Evolutionary conservation across 2,113 vertebrate species (phyloP).

Genomic region (Eupsittula cactorum): DNA sequence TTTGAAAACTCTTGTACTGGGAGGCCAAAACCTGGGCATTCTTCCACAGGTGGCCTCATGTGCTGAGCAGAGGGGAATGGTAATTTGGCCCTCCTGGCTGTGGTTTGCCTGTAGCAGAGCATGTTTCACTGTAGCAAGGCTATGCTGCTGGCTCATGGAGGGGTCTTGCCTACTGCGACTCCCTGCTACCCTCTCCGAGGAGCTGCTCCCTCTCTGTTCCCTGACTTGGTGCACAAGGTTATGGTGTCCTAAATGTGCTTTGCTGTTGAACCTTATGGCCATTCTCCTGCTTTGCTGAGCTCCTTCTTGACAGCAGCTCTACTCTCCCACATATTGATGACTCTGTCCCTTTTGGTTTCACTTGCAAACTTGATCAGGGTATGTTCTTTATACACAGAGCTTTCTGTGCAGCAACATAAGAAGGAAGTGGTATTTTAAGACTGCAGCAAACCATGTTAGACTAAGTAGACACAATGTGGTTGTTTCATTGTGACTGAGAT

Average conservation of each 20-base stretch:
- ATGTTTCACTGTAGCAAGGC: background rate
- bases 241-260: background rate
- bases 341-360: background rate
- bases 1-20: background rate
- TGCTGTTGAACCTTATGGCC: background rate
- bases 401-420: background rate
- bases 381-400: background rate
- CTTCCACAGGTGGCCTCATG: background rate
- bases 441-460: background rate
- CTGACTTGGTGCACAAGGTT: background rate
- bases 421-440: background rate
- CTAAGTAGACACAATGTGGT: background rate
- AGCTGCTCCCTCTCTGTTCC: background rate
- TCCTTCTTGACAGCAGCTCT: background rate
- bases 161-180: background rate
- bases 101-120: background rate
- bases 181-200: background rate
- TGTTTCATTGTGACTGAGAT: background rate
- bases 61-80: background rate
- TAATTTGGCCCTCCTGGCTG: too few species aligned
- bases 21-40: background rate
- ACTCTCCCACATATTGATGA: background rate
- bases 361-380: background rate
- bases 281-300: background rate
- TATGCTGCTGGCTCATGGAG: background rate